Base-by-base conservation (phyloP, 2,888 invertebrate species). In the Odontomyia ornata region DNA sequence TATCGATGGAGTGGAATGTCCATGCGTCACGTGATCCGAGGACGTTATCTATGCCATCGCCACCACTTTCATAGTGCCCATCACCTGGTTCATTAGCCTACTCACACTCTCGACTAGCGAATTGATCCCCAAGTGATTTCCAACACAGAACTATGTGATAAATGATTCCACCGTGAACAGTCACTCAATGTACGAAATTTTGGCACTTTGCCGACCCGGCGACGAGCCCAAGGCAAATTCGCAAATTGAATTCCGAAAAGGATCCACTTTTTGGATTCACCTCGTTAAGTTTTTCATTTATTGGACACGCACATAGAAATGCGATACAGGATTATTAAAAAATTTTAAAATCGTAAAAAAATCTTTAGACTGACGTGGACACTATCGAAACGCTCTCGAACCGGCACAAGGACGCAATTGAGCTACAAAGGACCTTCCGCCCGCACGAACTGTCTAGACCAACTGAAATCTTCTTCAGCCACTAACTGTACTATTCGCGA, bases 121-220 rank as follows among this genome's bases (percentile, higher is more conserved):
- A 13, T 23, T 43, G 46, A 21, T 67, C 69, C 25, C 15, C 4
- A 23, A 43, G 46, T 2, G 1, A 57, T 52, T 27, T 52, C 11
- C 28, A 71, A 18, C 36, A 15, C n/a, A 52, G 7, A 15, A 57
- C 11, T 23, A 57, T 30, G 57, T 57, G 72, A 60, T 23, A 18
- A 60, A 73, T 57, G 30, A 36, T 36, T 73, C 25, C 73, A 73
- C 60, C 27, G 18, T 60, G 60, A 60, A 36, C 27, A 73, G 52
- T 73, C 73, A 57, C 60, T 69, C 47, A 69, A 25, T 43, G 13
- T 23, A n/a, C 7, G 11, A 36, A 60, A 57, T 30, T 18, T 57
- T 73, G 73, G 73, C 73, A 73, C 57, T 9, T 27, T 73, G 73
- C 73, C 73, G 57, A 25, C 25, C 25, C 23, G 57, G 25, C 23